A percentile compares a stretch with the other conserved stretches of the same genome.
Conservation (phyloP, 2,797 vertebrate species). For the Parauchenoglanis punctatus region DNA sequence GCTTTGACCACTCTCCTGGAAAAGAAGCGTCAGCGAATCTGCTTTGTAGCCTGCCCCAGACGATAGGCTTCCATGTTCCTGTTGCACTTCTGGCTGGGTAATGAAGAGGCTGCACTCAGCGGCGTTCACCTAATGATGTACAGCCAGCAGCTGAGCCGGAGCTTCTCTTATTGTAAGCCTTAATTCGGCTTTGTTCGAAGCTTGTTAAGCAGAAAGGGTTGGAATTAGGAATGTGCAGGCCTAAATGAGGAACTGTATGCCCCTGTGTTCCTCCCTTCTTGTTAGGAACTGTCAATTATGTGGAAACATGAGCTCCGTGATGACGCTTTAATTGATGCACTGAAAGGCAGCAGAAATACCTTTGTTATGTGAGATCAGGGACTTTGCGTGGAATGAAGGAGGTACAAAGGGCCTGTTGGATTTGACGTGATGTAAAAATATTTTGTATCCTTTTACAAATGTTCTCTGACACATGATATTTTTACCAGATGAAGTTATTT, state of each 20-base stretch:
- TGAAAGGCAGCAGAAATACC: slow-evolving; percentile 39
- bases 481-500: background rate
- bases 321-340: slow-evolving; percentile 46
- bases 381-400: background rate
- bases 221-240: slow-evolving; percentile 44
- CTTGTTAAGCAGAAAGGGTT: slow-evolving; percentile 48
- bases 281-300: slow-evolving; percentile 45
- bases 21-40: slow-evolving; percentile 6
- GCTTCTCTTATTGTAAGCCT: slow-evolving; percentile 41
- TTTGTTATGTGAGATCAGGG: slow-evolving; percentile 34
- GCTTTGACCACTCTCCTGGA: slow-evolving; percentile 20
- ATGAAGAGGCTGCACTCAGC: slow-evolving; percentile 31
- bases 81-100: slow-evolving; percentile 33
- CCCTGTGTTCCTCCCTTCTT: slow-evolving; percentile 29
- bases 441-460: background rate
- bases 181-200: slow-evolving; percentile 44
- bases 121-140: slow-evolving; percentile 42
- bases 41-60: slow-evolving; percentile 10
- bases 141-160: slow-evolving; percentile 11
- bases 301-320: slow-evolving; percentile 35
- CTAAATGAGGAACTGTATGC: slow-evolving; percentile 41
- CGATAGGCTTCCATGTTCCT: slow-evolving; percentile 22
- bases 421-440: background rate
- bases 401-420: background rate
- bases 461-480: background rate